Conservation (phyloP, 2,888 invertebrate genomes). For the Trichogramma evanescens region DNA sequence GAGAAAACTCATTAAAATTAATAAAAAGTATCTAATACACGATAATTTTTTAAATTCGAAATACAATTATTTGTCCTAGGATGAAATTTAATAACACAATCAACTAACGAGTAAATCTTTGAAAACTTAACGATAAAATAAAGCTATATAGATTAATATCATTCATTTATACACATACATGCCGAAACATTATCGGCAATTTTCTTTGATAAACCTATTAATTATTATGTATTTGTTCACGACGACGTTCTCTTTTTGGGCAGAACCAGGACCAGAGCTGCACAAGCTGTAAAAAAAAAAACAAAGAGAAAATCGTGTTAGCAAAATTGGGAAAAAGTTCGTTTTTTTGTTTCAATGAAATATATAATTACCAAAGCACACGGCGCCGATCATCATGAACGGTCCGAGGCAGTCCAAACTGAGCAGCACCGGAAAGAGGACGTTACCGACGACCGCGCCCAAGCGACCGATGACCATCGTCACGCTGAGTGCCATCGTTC, state of each 20-base stretch:
- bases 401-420: constrained; percentile 65
- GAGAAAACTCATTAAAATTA: too few relatives aligned
- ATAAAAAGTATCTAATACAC: too few relatives aligned
- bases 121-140: too few relatives aligned
- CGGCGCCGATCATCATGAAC: constrained; percentile 60
- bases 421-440: constrained; percentile 64
- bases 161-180: too few relatives aligned
- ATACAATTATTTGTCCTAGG: too few relatives aligned
- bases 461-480: constrained; percentile 65
- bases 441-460: constrained; percentile 65
- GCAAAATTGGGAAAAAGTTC: not conserved
- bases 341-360: not conserved
- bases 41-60: too few relatives aligned
- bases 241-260: constrained; percentile 17
- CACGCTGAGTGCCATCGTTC: constrained; percentile 66
- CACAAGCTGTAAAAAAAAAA: constrained; percentile 19
- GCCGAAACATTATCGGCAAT: not conserved
- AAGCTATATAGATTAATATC: too few relatives aligned
- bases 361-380: constrained; percentile 52
- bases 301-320: not conserved
- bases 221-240: not conserved
- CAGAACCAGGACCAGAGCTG: constrained; percentile 21
- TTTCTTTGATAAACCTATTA: not conserved
- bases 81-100: too few relatives aligned
- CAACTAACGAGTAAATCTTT: too few relatives aligned